A percentile compares a stretch with the other conserved stretches of the same genome.
Evolutionary conservation across 2,113 vertebrate species (phyloP).

Genomic region (Caracal caracal): DNA sequence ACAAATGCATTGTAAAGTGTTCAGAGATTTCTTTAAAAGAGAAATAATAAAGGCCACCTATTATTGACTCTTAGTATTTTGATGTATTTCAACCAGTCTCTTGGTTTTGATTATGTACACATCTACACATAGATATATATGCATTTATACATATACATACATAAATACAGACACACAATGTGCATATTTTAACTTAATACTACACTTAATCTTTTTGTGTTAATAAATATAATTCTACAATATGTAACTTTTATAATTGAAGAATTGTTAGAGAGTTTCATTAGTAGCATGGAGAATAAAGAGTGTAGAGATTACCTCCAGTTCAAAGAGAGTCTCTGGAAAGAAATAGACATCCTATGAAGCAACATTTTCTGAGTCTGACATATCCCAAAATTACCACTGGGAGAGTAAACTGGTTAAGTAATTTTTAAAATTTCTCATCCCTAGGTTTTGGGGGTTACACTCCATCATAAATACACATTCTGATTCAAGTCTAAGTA

Average conservation of each 20-base stretch:
- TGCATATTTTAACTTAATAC: background rate
- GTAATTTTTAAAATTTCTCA: background rate
- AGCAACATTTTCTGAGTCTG: background rate
- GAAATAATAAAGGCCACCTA: background rate
- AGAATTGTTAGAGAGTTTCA: slow-evolving; percentile 17
- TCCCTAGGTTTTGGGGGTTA: background rate
- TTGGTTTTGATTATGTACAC: background rate
- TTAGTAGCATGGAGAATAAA: slow-evolving; percentile 30
- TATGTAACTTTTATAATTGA: background rate
- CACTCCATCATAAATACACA: background rate
- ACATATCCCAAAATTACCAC: background rate
- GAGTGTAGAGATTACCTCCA: background rate
- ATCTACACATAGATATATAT: background rate
- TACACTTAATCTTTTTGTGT: background rate
- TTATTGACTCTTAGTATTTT: background rate
- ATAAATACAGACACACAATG: background rate
- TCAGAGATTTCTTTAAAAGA: background rate
- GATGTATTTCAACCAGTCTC: background rate
- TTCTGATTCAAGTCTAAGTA: background rate
- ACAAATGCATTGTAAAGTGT: background rate
- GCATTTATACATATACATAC: background rate
- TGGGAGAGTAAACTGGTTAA: background rate
- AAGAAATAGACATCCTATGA: background rate
- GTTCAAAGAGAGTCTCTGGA: background rate
- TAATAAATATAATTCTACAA: slow-evolving; percentile 2